phyloP scores from a whole-genome alignment of 2,113 vertebrate species.

The Nibea coibor region DNA sequence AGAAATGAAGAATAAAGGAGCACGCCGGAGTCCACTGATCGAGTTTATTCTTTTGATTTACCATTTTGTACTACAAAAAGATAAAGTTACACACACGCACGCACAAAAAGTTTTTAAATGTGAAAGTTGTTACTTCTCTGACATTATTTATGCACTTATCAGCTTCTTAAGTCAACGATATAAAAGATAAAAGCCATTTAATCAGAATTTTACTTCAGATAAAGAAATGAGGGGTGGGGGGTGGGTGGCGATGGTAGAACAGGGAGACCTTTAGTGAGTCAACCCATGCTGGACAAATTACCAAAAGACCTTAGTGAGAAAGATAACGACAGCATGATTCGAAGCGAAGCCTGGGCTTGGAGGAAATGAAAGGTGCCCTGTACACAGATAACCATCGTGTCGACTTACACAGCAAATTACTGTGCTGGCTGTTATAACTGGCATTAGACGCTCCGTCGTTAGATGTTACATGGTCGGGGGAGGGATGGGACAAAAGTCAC shows the following conservation, averaged over 20 bases:
- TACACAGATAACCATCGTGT: constrained; percentile 72
- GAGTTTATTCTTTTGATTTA: background rate
- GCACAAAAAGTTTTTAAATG: background rate
- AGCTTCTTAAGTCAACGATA: constrained; percentile 10
- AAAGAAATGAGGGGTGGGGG: constrained; percentile 51
- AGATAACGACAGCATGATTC: constrained; percentile 65
- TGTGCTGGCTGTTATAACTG: constrained; percentile 78
- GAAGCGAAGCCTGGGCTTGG: constrained; percentile 58
- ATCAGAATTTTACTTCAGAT: constrained; percentile 58
- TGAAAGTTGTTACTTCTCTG: constrained; percentile 28
- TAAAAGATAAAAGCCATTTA: constrained; percentile 51
- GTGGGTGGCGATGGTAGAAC: constrained; percentile 38
- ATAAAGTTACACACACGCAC: background rate
- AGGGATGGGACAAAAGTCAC: constrained; percentile 66
- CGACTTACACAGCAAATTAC: constrained; percentile 81
- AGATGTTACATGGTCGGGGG: constrained; percentile 63
- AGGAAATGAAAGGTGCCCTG: constrained; percentile 79
- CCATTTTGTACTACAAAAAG: constrained; percentile 16
- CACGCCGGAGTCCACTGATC: background rate
- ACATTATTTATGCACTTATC: constrained; percentile 29
- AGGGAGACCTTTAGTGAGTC: constrained; percentile 71
- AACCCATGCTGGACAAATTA: constrained; percentile 70
- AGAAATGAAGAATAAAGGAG: constrained; percentile 2
- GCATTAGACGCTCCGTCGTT: constrained; percentile 69
- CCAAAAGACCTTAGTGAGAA: constrained; percentile 61